These are phyloP conservation scores for Lordiphosa fenestrarum DNA, from an alignment of 2,888 invertebrate species.

Conservation along the genomic window DNA sequence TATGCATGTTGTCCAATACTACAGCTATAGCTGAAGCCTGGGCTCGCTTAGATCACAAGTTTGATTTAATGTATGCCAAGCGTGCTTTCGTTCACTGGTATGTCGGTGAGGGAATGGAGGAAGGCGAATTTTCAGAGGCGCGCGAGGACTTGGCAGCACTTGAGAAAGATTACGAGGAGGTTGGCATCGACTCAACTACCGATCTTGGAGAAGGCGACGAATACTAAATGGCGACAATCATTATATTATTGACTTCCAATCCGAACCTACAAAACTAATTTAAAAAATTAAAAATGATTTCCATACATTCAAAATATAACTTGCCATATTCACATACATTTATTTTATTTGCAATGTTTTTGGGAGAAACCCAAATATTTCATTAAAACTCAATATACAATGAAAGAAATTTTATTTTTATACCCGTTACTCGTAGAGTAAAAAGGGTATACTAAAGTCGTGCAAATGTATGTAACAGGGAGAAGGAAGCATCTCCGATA, in stretches of 20 bases:
- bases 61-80: slow-evolving; percentile 97
- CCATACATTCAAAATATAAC: background rate
- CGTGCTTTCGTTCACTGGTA: slow-evolving; percentile 98
- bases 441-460: no score
- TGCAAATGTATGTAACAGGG: no score
- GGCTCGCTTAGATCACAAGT: slow-evolving; percentile 96
- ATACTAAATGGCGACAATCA: slow-evolving; percentile 80
- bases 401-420: no score
- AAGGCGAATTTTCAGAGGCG: slow-evolving; percentile 92
- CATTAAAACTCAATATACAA: slow-evolving; percentile 1
- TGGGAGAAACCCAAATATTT: background rate
- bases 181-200: slow-evolving; percentile 87
- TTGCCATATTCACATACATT: background rate
- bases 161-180: slow-evolving; percentile 90
- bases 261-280: background rate
- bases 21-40: slow-evolving; percentile 98
- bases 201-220: slow-evolving; percentile 87
- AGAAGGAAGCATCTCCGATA: no score
- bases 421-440: no score
- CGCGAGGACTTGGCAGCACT: slow-evolving; percentile 91
- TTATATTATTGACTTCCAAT: background rate
- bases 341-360: background rate
- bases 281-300: background rate
- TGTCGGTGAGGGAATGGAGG: slow-evolving; percentile 93
- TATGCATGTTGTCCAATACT: slow-evolving; percentile 98